Base-by-base conservation (phyloP, 23 tunicate genomes). In the Trididemnum nubilum region DNA sequence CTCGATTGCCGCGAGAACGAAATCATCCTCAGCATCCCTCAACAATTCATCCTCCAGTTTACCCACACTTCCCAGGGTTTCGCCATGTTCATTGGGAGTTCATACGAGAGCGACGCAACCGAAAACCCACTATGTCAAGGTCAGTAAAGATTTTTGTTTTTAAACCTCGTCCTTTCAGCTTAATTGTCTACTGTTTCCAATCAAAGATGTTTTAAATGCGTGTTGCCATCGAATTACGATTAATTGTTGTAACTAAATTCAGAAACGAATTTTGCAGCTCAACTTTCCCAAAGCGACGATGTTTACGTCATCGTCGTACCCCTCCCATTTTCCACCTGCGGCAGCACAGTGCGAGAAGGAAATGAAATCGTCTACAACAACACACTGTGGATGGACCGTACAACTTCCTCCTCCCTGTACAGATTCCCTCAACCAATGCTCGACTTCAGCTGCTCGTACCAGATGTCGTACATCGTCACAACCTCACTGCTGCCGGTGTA, bases 311-410 rank as follows among this genome's bases (percentile, higher is more conserved):
- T n/a, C n/a, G n/a, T n/a, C n/a, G n/a, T n/a, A n/a, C n/a, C n/a
- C n/a, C n/a, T n/a, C n/a, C n/a, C n/a, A n/a, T n/a, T n/a, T n/a
- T n/a, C n/a, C n/a, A n/a, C n/a, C n/a, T n/a, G n/a, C n/a, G n/a
- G n/a, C n/a, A n/a, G n/a, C n/a, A n/a, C n/a, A n/a, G n/a, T n/a
- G n/a, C n/a, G n/a, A n/a, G n/a, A n/a, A n/a, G n/a, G n/a, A n/a
- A n/a, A n/a, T n/a, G n/a, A n/a, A 24, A 18, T 63, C 7, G 69
- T 63, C 38, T 70, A 70, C 76, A 31, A 33, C 29, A 70, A 70
- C 39, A 70, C 76, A 7, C 23, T 70, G 38, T 70, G 76, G 76
- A 70, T 70, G 12, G 23, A 70, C 24, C 76, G 39, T 9, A 31
- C 9, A 7, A 29, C 76, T 12, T 37, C 12, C 4, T 70, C 76